phyloP scores from a whole-genome alignment of 1,140 invertebrate species.

The Calephelis virginiensis region DNA sequence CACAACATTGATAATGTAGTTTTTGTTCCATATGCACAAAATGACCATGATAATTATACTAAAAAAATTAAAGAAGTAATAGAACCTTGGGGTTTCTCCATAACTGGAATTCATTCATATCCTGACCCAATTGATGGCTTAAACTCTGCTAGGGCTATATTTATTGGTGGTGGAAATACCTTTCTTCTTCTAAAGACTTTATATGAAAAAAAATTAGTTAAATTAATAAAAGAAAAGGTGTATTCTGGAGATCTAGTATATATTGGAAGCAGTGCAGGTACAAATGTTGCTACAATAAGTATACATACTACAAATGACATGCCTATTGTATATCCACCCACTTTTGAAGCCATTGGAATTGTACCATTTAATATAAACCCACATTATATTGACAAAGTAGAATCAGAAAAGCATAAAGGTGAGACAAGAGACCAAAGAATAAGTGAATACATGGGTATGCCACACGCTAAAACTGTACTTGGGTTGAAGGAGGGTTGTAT shows the following conservation, averaged over 20 bases:
- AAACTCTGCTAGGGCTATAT: conserved; percentile 83
- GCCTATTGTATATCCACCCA: conserved; percentile 89
- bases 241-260: conserved; percentile 84
- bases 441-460: conserved; percentile 82
- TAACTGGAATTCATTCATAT: conserved; percentile 83
- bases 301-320: conserved; percentile 93
- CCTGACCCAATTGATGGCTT: conserved; percentile 79
- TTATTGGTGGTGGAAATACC: conserved; percentile 89
- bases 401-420: conserved; percentile 84
- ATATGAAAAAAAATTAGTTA: conserved; percentile 84
- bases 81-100: conserved; percentile 82
- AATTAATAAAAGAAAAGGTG: conserved; percentile 82
- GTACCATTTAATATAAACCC: conserved; percentile 93
- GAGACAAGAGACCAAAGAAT: conserved; percentile 87
- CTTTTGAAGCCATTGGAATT: conserved; percentile 85
- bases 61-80: conserved; percentile 81
- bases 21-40: conserved; percentile 88
- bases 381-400: conserved; percentile 86
- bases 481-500: conserved; percentile 86
- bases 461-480: conserved; percentile 80
- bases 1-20: conserved; percentile 83
- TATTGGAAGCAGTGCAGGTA: conserved; percentile 90
- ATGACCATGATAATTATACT: conserved; percentile 84
- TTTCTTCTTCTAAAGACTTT: conserved; percentile 85
- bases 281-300: conserved; percentile 88